These are phyloP conservation scores for Crossaster papposus DNA, from an alignment of 53 echinoderm and acorn worm genomes.

Conservation along the genomic window DNA sequence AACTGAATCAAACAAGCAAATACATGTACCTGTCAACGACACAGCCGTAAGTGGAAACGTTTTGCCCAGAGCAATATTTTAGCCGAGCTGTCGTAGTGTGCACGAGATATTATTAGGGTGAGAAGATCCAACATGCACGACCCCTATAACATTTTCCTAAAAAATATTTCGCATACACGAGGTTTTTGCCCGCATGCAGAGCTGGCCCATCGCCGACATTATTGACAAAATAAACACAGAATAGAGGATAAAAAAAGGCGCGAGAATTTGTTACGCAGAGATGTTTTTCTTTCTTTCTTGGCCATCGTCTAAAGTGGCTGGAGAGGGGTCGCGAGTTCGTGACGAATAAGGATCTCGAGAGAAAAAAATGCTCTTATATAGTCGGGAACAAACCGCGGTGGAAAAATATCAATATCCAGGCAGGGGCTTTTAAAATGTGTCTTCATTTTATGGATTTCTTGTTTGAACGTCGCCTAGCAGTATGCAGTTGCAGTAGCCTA, in stretches of 20 bases:
- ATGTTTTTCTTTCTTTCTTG: too few species aligned
- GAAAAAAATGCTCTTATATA: not conserved
- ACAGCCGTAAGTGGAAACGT: not conserved
- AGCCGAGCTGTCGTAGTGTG: not conserved
- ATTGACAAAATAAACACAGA: slow-evolving; percentile 5
- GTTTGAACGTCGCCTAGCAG: not conserved
- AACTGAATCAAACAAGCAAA: not conserved
- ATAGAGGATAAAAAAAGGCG: not conserved
- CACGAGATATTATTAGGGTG: not conserved
- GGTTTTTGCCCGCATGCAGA: not conserved
- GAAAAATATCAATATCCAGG: not conserved
- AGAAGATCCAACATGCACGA: not conserved
- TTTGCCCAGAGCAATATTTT: not conserved
- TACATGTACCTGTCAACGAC: not conserved
- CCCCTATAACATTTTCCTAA: not conserved
- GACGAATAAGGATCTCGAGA: not conserved
- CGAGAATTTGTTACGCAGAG: not conserved
- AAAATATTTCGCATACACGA: not conserved
- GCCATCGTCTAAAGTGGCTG: not conserved
- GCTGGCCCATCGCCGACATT: not conserved
- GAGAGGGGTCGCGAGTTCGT: not conserved
- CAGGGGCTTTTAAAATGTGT: not conserved
- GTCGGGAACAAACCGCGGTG: not conserved
- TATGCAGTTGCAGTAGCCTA: not conserved
- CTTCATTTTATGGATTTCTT: not conserved